Evolutionary conservation across 1,140 invertebrate genomes (phyloP).

Genomic region (Bradynema listronoti): DNA sequence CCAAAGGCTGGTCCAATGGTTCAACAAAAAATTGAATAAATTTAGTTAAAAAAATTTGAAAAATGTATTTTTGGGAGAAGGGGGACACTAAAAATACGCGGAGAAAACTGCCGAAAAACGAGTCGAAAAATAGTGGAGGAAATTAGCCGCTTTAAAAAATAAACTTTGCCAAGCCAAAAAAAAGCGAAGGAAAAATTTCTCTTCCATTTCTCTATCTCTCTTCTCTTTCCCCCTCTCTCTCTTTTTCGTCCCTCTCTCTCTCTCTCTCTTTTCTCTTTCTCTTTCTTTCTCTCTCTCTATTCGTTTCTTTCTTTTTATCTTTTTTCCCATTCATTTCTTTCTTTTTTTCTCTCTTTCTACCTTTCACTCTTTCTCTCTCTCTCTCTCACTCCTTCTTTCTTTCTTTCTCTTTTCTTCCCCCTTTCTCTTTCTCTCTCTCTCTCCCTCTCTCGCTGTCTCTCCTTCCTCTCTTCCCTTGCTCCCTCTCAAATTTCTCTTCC

Average conservation of each 20-base stretch:
- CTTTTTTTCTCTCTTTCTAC: neutral
- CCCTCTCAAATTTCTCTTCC: too few species aligned
- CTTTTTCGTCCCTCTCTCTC: neutral
- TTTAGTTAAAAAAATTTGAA: neutral
- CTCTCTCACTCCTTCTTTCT: neutral
- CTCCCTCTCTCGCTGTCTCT: neutral
- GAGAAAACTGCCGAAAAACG: too few species aligned
- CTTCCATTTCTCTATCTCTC: neutral
- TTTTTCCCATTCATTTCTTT: neutral
- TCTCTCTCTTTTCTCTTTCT: neutral
- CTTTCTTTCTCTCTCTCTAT: neutral
- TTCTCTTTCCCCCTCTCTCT: neutral
- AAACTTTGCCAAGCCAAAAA: neutral
- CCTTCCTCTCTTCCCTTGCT: neutral
- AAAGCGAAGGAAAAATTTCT: neutral
- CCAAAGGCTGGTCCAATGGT: too few species aligned
- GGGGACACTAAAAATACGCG: too few species aligned
- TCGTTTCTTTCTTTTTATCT: neutral
- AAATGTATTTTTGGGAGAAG: too few species aligned
- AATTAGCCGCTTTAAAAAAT: neutral
- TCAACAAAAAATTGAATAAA: slow-evolving; percentile 10
- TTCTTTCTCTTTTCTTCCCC: neutral
- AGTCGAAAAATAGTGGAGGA: too few species aligned
- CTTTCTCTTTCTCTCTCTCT: neutral
- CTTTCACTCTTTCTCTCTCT: neutral